Base-by-base conservation (phyloP, 2,888 invertebrate genomes). In the Homarus gammarus region DNA sequence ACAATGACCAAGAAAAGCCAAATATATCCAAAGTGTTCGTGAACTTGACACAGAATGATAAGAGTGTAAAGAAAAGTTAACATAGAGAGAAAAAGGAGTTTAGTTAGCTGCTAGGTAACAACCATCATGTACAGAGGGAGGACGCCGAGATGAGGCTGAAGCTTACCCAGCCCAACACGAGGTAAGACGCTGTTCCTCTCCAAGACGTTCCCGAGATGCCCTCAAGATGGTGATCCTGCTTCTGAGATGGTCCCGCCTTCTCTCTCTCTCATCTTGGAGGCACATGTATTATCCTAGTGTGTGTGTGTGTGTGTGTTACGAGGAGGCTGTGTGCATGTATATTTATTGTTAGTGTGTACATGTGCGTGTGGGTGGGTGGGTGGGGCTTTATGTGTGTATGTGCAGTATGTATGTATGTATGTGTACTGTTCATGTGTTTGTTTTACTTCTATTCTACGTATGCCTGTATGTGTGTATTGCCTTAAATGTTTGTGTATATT, bases 61-160 rank as follows among this genome's bases (percentile, higher is more conserved):
- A 36, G 72, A 33, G 72, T 72, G 73, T 73, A 18, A 56, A n/a
- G 40, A 40, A 27, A 73, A 40, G 22, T 22, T 5, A 38, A 73
- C 10, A 40, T 22, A 40, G 40, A 10, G 38, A 38, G 73, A 38
- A 27, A 31, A 61, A 10, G 61, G 36, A n/a, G 82, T 15, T 22
- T 36, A 51, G 83, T 18, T 15, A 33, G 56, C 31, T n/a, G n/a
- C n/a, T n/a, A n/a, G n/a, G n/a, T n/a, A n/a, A n/a, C n/a, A n/a
- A 61, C 22, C 56, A 81, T 22, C 73, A 51, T 61, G 51, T 51
- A 22, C 79, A 72, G 33, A 68, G 22, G 22, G 72, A 72, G 27
- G 70, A 40, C 86, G 72, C 72, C 72, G 72, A 84, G 61, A 87
- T 87, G 86, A 87, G 86, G 68, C 79, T 87, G 51, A 87, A 87